These are phyloP conservation scores for Crotophaga sulcirostris DNA, from an alignment of 2,113 vertebrate genomes.

Conservation along the genomic window DNA sequence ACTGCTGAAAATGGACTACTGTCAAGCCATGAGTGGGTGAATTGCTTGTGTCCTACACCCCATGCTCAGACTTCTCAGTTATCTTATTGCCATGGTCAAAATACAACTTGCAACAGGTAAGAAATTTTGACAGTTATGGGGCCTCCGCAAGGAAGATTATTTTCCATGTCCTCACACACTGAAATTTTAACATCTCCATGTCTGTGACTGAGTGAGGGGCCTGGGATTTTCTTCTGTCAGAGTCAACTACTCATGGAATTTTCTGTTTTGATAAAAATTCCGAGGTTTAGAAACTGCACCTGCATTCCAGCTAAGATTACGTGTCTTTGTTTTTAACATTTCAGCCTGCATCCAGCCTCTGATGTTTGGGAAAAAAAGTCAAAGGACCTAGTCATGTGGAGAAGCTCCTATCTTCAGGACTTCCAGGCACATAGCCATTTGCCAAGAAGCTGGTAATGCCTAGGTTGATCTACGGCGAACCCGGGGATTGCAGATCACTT, in stretches of 20 bases:
- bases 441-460: neutral
- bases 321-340: neutral
- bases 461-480: neutral
- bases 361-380: neutral
- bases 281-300: neutral
- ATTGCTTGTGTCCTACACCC: neutral
- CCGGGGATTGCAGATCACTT: neutral
- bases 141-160: neutral
- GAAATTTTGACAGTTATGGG: neutral
- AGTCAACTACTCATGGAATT: neutral
- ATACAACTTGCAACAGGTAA: neutral
- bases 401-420: neutral
- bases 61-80: neutral
- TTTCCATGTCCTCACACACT: neutral
- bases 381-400: neutral
- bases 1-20: neutral
- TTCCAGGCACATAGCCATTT: neutral
- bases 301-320: neutral
- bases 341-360: neutral
- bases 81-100: neutral
- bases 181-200: neutral
- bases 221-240: neutral
- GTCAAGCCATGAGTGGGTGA: neutral
- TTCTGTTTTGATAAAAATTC: neutral
- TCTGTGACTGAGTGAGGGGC: neutral